Conservation (phyloP, 64 coral and sea anemone species). For the Pachyseris speciosa region DNA sequence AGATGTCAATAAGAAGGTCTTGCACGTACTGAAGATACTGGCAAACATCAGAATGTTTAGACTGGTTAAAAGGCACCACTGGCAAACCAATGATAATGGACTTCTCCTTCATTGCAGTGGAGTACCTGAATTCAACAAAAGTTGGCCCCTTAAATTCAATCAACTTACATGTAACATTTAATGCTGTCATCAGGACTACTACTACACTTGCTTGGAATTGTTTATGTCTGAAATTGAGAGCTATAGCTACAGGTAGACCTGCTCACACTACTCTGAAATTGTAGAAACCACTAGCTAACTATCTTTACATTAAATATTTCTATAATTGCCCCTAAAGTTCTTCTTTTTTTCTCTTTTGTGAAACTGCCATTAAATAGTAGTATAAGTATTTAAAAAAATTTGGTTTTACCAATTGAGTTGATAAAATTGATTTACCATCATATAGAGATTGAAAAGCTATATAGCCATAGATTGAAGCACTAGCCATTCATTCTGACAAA, state of each 20-base stretch:
- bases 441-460: no score
- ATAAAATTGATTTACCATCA: no score
- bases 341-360: no score
- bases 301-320: no score
- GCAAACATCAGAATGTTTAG: conserved; percentile 75
- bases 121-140: conserved; percentile 56
- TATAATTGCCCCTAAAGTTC: no score
- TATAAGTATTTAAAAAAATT: no score
- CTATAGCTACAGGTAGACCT: not conserved
- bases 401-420: no score
- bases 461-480: no score
- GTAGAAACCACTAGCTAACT: no score
- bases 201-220: not conserved
- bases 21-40: conserved; percentile 64
- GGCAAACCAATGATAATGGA: conserved; percentile 60
- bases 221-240: not conserved
- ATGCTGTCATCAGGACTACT: not conserved
- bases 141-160: not conserved
- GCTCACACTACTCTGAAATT: not conserved
- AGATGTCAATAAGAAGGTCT: conserved; percentile 51
- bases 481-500: no score
- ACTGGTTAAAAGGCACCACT: conserved; percentile 65
- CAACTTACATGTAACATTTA: not conserved
- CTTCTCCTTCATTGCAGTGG: conserved; percentile 60
- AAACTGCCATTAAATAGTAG: no score